phyloP scores from a whole-genome alignment of 2,888 invertebrate species.

The Yponomeuta cagnagella region DNA sequence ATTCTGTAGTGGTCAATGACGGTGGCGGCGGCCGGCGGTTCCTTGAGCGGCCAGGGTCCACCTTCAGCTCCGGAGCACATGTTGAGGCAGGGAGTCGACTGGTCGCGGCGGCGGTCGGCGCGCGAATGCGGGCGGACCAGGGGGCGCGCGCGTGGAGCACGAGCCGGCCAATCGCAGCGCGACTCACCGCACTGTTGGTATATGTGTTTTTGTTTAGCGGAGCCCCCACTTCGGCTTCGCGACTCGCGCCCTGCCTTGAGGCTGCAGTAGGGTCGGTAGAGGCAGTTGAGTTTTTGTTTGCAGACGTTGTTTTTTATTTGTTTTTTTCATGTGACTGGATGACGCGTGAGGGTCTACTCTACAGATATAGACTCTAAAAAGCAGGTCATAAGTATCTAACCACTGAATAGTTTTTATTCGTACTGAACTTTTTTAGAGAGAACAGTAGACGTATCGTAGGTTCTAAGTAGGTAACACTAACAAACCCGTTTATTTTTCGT shows the following conservation, averaged over 20 bases:
- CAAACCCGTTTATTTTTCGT: too few species aligned
- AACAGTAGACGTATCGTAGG: too few species aligned
- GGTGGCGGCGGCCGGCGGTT: constrained; percentile 65
- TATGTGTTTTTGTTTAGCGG: constrained; percentile 76
- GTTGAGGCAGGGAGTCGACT: constrained; percentile 46
- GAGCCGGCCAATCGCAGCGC: constrained; percentile 52
- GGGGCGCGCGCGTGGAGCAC: constrained; percentile 30
- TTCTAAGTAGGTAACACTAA: too few species aligned
- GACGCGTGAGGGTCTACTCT: neutral
- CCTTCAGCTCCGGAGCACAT: constrained; percentile 74
- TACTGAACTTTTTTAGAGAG: too few species aligned
- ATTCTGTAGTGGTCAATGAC: constrained; percentile 88
- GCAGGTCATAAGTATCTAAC: too few species aligned
- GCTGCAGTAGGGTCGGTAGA: constrained; percentile 48
- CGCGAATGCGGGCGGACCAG: constrained; percentile 24
- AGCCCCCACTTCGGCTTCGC: constrained; percentile 66
- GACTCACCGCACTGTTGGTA: constrained; percentile 41
- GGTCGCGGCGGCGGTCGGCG: constrained; percentile 46
- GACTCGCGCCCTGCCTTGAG: constrained; percentile 67
- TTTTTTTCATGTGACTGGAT: neutral
- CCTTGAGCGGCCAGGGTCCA: constrained; percentile 68
- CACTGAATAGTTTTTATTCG: too few species aligned
- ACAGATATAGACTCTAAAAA: too few species aligned
- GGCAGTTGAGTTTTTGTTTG: constrained; percentile 24
- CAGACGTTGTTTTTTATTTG: neutral